These are phyloP conservation scores for Peromyscus attwateri DNA, from an alignment of 2,797 vertebrate genomes.

Conservation along the genomic window DNA sequence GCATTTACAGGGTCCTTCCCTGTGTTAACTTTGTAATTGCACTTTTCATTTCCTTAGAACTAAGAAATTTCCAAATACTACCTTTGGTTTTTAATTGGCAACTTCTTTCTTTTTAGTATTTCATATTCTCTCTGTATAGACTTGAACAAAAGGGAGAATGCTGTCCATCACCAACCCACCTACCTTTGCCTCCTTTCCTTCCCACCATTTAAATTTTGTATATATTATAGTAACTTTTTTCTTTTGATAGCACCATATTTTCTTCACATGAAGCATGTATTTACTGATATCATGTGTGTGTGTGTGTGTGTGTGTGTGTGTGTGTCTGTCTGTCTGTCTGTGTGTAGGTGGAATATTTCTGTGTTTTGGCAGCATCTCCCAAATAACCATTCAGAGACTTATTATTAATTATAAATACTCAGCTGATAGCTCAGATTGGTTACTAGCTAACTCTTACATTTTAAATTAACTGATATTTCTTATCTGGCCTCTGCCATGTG, in stretches of 20 bases:
- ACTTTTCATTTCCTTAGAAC: neutral
- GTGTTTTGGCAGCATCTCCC: too few relatives aligned
- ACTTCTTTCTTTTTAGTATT: neutral
- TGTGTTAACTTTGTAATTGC: neutral
- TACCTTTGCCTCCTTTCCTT: neutral
- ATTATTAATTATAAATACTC: too few relatives aligned
- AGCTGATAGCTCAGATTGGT: too few relatives aligned
- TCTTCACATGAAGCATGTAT: neutral
- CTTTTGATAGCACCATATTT: neutral
- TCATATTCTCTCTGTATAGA: neutral
- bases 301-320: too few relatives aligned
- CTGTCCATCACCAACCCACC: neutral
- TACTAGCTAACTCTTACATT: too few relatives aligned
- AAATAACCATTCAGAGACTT: too few relatives aligned
- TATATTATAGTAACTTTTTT: neutral
- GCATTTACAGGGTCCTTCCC: neutral
- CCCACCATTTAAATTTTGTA: neutral
- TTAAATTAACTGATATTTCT: too few relatives aligned
- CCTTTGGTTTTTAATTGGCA: neutral
- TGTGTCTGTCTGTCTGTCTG: too few relatives aligned
- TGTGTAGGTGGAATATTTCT: too few relatives aligned
- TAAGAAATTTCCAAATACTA: neutral
- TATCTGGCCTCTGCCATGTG: too few relatives aligned
- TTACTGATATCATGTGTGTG: neutral
- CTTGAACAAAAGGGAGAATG: neutral